Evolutionary conservation across 2,113 vertebrate genomes (phyloP).

Genomic region (Plecotus auritus): DNA sequence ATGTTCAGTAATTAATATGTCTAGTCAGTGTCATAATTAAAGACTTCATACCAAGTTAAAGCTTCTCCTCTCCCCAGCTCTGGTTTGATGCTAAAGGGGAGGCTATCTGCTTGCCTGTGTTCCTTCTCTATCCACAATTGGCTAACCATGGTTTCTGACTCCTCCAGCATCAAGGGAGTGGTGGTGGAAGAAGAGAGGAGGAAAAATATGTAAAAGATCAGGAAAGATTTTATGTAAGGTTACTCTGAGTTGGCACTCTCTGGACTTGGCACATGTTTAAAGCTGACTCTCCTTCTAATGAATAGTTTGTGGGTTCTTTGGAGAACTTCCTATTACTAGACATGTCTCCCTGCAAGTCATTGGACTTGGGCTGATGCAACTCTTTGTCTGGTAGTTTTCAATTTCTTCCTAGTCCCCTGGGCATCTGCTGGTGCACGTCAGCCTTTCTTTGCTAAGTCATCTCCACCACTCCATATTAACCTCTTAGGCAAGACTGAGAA

Average conservation of each 20-base stretch:
- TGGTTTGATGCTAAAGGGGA: background rate
- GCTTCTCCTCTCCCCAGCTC: background rate
- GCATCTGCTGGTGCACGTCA: background rate
- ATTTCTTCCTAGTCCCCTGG: background rate
- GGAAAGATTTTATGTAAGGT: background rate
- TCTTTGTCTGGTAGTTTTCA: background rate
- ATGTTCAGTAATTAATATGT: background rate
- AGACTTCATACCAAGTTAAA: background rate
- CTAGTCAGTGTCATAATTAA: background rate
- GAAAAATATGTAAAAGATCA: background rate
- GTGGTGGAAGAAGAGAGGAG: background rate
- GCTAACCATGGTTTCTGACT: background rate
- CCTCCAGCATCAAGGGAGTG: background rate
- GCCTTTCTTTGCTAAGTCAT: background rate
- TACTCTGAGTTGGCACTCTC: background rate
- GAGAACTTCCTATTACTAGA: background rate
- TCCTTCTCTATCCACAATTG: background rate
- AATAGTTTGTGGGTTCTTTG: background rate
- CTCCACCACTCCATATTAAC: background rate
- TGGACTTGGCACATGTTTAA: background rate
- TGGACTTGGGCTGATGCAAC: background rate
- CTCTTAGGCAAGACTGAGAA: background rate
- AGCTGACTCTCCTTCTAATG: background rate
- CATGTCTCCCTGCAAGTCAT: background rate
- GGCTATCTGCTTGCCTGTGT: background rate